Conservation (phyloP, 1,140 invertebrate genomes). For the Hypothenemus hampei region DNA sequence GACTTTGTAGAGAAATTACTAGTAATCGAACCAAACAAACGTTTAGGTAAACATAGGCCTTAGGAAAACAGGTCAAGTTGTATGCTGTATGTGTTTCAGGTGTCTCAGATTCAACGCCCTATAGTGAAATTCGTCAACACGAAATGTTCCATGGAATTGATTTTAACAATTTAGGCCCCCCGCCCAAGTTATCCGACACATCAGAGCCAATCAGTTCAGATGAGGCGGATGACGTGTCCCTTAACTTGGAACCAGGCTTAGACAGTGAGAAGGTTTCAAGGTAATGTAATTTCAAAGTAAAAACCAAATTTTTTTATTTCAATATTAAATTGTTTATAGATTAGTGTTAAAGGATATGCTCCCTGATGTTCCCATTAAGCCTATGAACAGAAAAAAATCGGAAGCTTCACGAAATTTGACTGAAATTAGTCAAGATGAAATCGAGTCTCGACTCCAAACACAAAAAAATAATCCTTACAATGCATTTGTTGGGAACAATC, state of each 20-base stretch:
- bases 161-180: constrained; percentile 77
- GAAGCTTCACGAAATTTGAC: constrained; percentile 46
- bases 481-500: constrained; percentile 79
- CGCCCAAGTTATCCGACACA: constrained; percentile 55
- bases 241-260: constrained; percentile 78
- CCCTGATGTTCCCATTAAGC: constrained; percentile 1
- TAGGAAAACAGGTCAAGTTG: not conserved
- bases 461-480: constrained; percentile 82
- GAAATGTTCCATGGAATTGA: constrained; percentile 79
- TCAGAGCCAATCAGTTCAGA: constrained; percentile 27
- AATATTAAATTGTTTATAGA: constrained; percentile 2
- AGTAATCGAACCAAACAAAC: constrained; percentile 70
- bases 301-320: not conserved
- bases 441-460: constrained; percentile 60
- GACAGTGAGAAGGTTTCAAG: constrained; percentile 56
- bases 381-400: constrained; percentile 41
- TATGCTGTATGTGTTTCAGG: constrained; percentile 47
- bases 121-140: constrained; percentile 79
- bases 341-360: constrained; percentile 21
- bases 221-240: constrained; percentile 65
- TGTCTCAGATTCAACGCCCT: constrained; percentile 69
- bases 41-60: constrained; percentile 49
- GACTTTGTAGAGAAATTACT: constrained; percentile 86
- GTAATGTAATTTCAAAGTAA: not conserved
- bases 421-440: constrained; percentile 56